phyloP scores from a whole-genome alignment of 2,113 vertebrate species.

The Lophius piscatorius region DNA sequence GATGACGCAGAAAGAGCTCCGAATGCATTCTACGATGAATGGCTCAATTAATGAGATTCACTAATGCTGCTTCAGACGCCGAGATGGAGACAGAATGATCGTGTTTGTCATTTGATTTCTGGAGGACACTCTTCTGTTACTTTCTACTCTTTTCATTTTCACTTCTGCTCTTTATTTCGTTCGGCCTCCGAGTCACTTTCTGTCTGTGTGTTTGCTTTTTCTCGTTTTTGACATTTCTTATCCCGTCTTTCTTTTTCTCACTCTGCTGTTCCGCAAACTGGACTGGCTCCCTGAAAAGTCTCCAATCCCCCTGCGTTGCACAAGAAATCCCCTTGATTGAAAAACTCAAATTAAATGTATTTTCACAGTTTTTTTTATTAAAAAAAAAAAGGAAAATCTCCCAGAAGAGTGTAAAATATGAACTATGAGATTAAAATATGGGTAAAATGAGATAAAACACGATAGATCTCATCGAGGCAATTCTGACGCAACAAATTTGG shows the following conservation, averaged over 20 bases:
- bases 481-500: too few species aligned
- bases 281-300: too few species aligned
- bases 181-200: slow-evolving; percentile 2
- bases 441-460: too few species aligned
- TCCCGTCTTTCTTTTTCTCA: slow-evolving; percentile 12
- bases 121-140: slow-evolving; percentile 17
- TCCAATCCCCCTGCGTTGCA: too few species aligned
- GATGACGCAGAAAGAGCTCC: slow-evolving; percentile 13
- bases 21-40: slow-evolving; percentile 16
- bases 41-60: slow-evolving; percentile 22
- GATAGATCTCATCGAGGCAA: too few species aligned
- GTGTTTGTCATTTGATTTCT: slow-evolving; percentile 26
- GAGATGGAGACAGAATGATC: slow-evolving; percentile 9
- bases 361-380: too few species aligned
- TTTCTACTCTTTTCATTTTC: slow-evolving; percentile 6
- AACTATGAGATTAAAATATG: too few species aligned
- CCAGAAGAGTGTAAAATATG: too few species aligned
- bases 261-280: slow-evolving; percentile 15
- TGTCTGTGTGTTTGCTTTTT: slow-evolving; percentile 5
- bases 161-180: slow-evolving; percentile 8
- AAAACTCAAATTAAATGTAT: too few species aligned
- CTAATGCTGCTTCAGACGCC: slow-evolving; percentile 19
- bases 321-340: too few species aligned
- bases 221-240: neutral
- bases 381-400: too few species aligned